Evolutionary conservation across 2,888 invertebrate species (phyloP).

Genomic region (Frankliniella intonsa): DNA sequence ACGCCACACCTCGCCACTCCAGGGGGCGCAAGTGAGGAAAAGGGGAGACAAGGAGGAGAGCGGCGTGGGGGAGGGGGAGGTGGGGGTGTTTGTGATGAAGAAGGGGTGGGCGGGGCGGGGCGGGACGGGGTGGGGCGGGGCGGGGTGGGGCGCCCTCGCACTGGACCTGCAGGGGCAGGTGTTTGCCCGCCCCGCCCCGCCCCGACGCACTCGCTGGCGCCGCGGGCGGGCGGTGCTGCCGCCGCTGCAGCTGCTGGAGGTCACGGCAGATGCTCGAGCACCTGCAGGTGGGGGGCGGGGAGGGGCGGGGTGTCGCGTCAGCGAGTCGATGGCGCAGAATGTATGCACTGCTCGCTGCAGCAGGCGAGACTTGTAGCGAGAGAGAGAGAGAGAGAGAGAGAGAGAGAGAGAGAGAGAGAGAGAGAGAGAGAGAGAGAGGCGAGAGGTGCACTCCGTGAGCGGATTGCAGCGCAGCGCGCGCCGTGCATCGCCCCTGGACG

Average conservation of each 20-base stretch:
- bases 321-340: no score
- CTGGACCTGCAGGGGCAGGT: neutral
- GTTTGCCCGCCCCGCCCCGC: neutral
- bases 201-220: no score
- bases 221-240: neutral
- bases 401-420: neutral
- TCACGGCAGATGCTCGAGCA: no score
- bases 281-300: no score
- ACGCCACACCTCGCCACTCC: neutral
- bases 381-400: constrained; percentile 5
- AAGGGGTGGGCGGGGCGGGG: neutral
- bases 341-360: no score
- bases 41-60: neutral
- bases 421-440: neutral
- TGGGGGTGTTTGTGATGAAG: constrained; percentile 13
- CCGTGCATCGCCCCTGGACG: neutral
- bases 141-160: neutral
- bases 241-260: neutral
- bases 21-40: neutral
- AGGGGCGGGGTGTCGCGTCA: no score
- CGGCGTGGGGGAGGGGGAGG: neutral
- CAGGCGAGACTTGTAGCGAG: no score
- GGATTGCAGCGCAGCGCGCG: neutral
- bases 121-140: neutral
- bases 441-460: neutral